Percentiles rank a stretch among this genome's conserved stretches.
phyloP scores from a whole-genome alignment of 2,888 invertebrate genomes.

The Bhutanitis thaidina region DNA sequence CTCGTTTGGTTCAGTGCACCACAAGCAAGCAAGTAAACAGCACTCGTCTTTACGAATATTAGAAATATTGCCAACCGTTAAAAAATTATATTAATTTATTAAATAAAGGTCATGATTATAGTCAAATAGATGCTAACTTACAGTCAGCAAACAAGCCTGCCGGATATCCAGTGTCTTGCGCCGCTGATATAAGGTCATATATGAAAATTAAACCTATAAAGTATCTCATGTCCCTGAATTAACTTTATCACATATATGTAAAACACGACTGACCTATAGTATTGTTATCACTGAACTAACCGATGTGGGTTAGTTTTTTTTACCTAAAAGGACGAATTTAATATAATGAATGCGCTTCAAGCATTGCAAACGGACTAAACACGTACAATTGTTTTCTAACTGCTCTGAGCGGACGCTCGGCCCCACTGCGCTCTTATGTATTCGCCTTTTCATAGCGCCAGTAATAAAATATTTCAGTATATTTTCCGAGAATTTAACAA shows the following conservation, averaged over 20 bases:
- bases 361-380: neutral
- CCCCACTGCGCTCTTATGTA: too few relatives aligned
- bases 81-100: too few relatives aligned
- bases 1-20: too few relatives aligned
- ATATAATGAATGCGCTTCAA: neutral
- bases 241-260: conserved; percentile 20
- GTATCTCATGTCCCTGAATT: conserved; percentile 26
- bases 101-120: too few relatives aligned
- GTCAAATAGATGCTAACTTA: conserved; percentile 31
- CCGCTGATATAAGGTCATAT: conserved; percentile 27
- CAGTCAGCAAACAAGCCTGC: conserved; percentile 62
- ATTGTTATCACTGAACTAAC: neutral
- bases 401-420: neutral
- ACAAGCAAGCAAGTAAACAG: too few relatives aligned
- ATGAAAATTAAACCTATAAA: conserved; percentile 25
- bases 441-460: too few relatives aligned
- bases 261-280: conserved; percentile 19
- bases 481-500: too few relatives aligned
- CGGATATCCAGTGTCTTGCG: conserved; percentile 48
- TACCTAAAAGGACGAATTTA: neutral
- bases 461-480: too few relatives aligned
- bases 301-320: conserved; percentile 1
- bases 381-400: neutral
- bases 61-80: too few relatives aligned
- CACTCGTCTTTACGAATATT: too few relatives aligned